Evolutionary conservation across 2,797 vertebrate genomes (phyloP).

Genomic region (Botia kubotai): DNA sequence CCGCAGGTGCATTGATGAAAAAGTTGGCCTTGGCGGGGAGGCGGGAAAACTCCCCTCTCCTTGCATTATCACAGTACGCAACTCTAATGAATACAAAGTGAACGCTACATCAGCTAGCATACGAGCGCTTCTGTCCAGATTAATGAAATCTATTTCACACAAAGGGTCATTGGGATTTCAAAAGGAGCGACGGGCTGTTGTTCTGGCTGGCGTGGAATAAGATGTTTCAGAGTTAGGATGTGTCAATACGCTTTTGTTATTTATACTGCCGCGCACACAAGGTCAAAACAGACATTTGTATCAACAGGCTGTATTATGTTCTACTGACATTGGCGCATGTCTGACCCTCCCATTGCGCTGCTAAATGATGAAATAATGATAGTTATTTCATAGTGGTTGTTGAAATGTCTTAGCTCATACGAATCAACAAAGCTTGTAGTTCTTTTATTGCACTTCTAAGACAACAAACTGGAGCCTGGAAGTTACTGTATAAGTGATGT

Average conservation of each 20-base stretch:
- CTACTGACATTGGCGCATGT: neutral
- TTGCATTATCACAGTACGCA: conserved; percentile 55
- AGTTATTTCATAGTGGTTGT: neutral
- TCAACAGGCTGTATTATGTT: neutral
- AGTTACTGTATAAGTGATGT: conserved; percentile 14
- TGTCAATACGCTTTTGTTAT: conserved; percentile 53
- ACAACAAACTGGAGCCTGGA: neutral
- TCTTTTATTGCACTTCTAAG: conserved; percentile 18
- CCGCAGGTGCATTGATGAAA: conserved; percentile 56
- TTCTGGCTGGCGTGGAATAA: conserved; percentile 45
- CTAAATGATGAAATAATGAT: conserved; percentile 25
- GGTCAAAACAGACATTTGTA: conserved; percentile 37
- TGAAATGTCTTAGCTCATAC: neutral
- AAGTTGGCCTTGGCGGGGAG: conserved; percentile 55
- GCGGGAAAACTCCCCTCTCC: conserved; percentile 51
- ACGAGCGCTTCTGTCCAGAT: conserved; percentile 56
- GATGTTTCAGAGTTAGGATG: conserved; percentile 45
- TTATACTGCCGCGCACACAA: conserved; percentile 35
- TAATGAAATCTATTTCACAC: conserved; percentile 59
- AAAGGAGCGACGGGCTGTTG: conserved; percentile 40
- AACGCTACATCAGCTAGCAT: conserved; percentile 46
- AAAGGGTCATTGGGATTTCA: conserved; percentile 52
- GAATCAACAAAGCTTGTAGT: conserved; percentile 6
- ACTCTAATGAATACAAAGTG: conserved; percentile 60
- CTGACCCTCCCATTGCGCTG: neutral